Evolutionary conservation across 2,888 invertebrate genomes (phyloP).

Genomic region (Arge pagana): DNA sequence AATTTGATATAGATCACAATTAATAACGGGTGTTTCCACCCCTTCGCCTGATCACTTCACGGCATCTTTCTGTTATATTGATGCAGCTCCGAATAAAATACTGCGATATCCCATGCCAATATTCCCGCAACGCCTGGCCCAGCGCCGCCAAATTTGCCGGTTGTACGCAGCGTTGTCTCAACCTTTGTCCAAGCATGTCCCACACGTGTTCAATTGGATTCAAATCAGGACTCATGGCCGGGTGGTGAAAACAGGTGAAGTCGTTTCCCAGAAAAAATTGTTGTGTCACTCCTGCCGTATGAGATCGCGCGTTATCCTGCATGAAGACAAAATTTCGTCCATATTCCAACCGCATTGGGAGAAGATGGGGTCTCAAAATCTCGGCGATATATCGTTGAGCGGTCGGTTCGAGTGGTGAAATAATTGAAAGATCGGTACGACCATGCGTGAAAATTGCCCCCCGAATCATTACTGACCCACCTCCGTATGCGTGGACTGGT

Average conservation of each 20-base stretch:
- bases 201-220: constrained; percentile 36
- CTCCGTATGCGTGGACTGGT: not conserved
- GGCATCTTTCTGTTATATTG: constrained; percentile 28
- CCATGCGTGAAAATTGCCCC: not conserved
- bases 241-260: constrained; percentile 28
- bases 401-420: not conserved
- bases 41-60: constrained; percentile 29
- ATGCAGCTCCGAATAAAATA: constrained; percentile 26
- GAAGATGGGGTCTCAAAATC: constrained; percentile 23
- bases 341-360: constrained; percentile 4
- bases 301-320: constrained; percentile 25
- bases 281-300: constrained; percentile 21
- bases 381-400: constrained; percentile 24
- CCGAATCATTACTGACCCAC: constrained; percentile 4
- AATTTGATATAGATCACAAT: too few species aligned
- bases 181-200: constrained; percentile 30
- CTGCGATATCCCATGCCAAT: constrained; percentile 28
- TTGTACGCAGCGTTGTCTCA: constrained; percentile 13
- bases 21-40: constrained; percentile 27
- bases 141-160: constrained; percentile 21
- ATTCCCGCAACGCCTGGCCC: constrained; percentile 23
- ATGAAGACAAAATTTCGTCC: constrained; percentile 23
- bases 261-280: constrained; percentile 21
- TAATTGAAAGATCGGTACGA: not conserved
- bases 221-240: constrained; percentile 38